Base-by-base conservation (phyloP, 35 echinoderm and acorn worm genomes). In the Apostichopus californicus region DNA sequence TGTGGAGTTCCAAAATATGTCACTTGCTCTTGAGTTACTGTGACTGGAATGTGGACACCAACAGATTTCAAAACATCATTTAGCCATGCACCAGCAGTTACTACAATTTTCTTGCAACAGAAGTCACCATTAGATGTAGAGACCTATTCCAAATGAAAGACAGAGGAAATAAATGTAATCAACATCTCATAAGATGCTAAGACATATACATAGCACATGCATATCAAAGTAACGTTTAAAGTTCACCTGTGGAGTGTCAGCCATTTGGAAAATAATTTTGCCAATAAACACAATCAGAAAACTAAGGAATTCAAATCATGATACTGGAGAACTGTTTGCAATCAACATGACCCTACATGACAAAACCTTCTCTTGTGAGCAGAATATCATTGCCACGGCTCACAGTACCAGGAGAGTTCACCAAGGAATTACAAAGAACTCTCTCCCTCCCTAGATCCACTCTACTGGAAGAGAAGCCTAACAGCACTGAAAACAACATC, bases 21-120 rank as follows among this genome's bases (percentile, higher is more conserved):
- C 9, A 94, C 94, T 77, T 98, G 96, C 86, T 98, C 96, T 70
- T 98, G 96, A 1, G 96, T 98, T 15, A 98, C 96, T 61, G 92
- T 98, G 8, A 98, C 56, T 79, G 96, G 96, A 8, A 98, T 85
- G 18, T 95, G 86, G 9, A 98, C 90, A 2, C 96, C 96, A 5
- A 94, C 91, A 5, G 96, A 98, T 5, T 58, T 71, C 13, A 95
- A 72, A 6, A 98, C 94, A 25, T 94, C 86, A 26, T 98, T 98
- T 5, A 90, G 34, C 96, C 96, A 98, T 4, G 96, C 96, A 24
- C 96, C 96, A 26, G 96, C 94, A 12, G 92, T 65, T 8, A 98
- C 80, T 23, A 98, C 91, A 18, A 98, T 83, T 22, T 88, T 92
- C 55, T 86, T 92, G 52, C 96, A 98, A n/a, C 24, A 78, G 86